Evolutionary conservation across 2,888 invertebrate species (phyloP).

Genomic region (Stenolophus ochropezus): DNA sequence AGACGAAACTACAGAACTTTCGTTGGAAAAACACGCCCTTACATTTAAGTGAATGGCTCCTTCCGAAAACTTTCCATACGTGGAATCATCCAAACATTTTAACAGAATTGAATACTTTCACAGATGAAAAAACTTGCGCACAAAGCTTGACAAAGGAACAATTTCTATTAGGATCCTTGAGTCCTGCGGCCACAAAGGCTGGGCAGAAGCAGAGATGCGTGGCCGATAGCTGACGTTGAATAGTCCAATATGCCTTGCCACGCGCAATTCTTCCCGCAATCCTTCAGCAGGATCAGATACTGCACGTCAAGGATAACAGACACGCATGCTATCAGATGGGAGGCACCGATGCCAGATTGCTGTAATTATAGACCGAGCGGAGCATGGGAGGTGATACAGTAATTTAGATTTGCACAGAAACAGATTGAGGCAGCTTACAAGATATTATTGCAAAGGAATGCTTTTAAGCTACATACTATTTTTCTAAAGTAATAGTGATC

Average conservation of each 20-base stretch:
- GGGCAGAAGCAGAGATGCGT: not conserved
- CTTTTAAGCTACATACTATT: not conserved
- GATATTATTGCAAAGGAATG: not conserved
- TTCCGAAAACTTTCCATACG: constrained; percentile 15
- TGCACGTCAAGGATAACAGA: not conserved
- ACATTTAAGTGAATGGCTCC: not conserved
- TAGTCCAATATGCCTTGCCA: constrained; percentile 38
- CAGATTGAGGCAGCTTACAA: not conserved
- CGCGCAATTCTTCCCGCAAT: constrained; percentile 48
- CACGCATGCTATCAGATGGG: not conserved
- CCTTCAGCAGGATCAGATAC: constrained; percentile 48
- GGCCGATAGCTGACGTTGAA: constrained; percentile 16
- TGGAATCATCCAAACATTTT: constrained; percentile 19
- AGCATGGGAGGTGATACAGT: not conserved
- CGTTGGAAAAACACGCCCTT: no score
- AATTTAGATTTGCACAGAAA: not conserved
- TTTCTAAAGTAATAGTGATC: no score
- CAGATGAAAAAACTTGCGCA: constrained; percentile 26
- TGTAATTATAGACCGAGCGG: not conserved
- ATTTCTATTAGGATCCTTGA: constrained; percentile 1
- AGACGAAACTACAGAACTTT: no score
- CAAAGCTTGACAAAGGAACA: constrained; percentile 20
- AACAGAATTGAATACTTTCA: constrained; percentile 32
- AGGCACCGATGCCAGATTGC: not conserved
- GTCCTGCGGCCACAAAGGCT: not conserved